Evolutionary conservation across 1,140 invertebrate species (phyloP).

Genomic region (Hycleus phaleratus): DNA sequence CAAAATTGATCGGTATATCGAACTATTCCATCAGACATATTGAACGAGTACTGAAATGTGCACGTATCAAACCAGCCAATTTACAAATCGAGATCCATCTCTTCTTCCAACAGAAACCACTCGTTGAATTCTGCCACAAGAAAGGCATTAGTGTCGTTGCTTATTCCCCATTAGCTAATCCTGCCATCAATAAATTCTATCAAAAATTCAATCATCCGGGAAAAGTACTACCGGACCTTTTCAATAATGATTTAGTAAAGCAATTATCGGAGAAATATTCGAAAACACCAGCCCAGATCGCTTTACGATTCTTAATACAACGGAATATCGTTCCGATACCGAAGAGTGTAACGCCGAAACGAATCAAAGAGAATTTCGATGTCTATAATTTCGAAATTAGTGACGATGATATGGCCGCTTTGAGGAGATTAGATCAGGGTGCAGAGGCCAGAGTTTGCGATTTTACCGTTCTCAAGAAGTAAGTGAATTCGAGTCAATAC

Average conservation of each 20-base stretch:
- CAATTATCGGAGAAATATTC: slow-evolving; percentile 54
- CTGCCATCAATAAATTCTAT: slow-evolving; percentile 48
- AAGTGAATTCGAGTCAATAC: not conserved
- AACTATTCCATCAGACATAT: slow-evolving; percentile 71
- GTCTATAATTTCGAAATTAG: slow-evolving; percentile 41
- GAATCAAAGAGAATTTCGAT: slow-evolving; percentile 52
- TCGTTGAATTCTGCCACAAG: slow-evolving; percentile 63
- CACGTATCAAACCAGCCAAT: slow-evolving; percentile 60
- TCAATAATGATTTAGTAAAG: slow-evolving; percentile 56
- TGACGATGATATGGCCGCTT: slow-evolving; percentile 34
- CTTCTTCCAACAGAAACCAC: slow-evolving; percentile 67
- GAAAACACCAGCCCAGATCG: slow-evolving; percentile 54
- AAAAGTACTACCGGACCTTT: slow-evolving; percentile 51
- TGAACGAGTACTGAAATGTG: slow-evolving; percentile 51
- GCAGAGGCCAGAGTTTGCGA: slow-evolving; percentile 1
- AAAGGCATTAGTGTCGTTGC: slow-evolving; percentile 71
- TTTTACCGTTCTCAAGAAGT: slow-evolving; percentile 2
- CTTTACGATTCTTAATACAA: slow-evolving; percentile 51
- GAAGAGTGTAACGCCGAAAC: slow-evolving; percentile 49
- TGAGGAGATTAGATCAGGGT: slow-evolving; percentile 30
- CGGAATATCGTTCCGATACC: slow-evolving; percentile 52
- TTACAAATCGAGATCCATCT: slow-evolving; percentile 74
- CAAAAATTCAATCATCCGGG: slow-evolving; percentile 34
- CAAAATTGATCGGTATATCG: slow-evolving; percentile 66
- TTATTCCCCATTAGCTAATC: slow-evolving; percentile 73